Evolutionary conservation across 2,888 invertebrate species (phyloP).

Genomic region (Thumatha senex): DNA sequence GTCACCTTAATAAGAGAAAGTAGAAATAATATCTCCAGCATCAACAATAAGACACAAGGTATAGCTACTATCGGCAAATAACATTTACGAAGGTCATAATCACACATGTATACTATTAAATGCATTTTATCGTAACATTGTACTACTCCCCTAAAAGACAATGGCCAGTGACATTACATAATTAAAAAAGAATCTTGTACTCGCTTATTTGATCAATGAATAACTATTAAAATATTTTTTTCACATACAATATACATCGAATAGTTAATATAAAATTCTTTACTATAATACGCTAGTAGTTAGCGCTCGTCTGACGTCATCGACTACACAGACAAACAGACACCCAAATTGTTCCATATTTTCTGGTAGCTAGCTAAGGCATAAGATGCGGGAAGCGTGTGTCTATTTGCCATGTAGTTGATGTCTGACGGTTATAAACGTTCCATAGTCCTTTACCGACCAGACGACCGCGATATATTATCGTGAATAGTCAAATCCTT

Average conservation of each 20-base stretch:
- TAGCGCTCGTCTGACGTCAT: slow-evolving; percentile 25
- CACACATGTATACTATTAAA: slow-evolving; percentile 62
- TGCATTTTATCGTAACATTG: slow-evolving; percentile 67
- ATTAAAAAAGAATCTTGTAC: slow-evolving; percentile 50
- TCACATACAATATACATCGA: slow-evolving; percentile 74
- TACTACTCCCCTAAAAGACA: slow-evolving; percentile 57
- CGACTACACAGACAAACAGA: no score
- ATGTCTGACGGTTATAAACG: no score
- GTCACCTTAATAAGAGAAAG: not conserved
- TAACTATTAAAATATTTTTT: slow-evolving; percentile 66
- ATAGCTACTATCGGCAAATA: slow-evolving; percentile 43
- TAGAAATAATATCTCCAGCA: slow-evolving; percentile 30
- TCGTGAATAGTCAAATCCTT: slow-evolving; percentile 52
- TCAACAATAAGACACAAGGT: slow-evolving; percentile 42
- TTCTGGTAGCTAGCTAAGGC: not conserved
- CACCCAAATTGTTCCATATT: no score
- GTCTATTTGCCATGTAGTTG: no score
- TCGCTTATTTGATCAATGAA: slow-evolving; percentile 64
- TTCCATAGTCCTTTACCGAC: not conserved
- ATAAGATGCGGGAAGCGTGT: no score
- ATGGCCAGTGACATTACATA: slow-evolving; percentile 42
- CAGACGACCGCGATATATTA: slow-evolving; percentile 21
- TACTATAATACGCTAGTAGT: slow-evolving; percentile 47
- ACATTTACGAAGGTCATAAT: slow-evolving; percentile 17
- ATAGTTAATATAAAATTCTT: slow-evolving; percentile 68